phyloP scores from a whole-genome alignment of 2,888 invertebrate genomes.

The Pollenia amentaria region DNA sequence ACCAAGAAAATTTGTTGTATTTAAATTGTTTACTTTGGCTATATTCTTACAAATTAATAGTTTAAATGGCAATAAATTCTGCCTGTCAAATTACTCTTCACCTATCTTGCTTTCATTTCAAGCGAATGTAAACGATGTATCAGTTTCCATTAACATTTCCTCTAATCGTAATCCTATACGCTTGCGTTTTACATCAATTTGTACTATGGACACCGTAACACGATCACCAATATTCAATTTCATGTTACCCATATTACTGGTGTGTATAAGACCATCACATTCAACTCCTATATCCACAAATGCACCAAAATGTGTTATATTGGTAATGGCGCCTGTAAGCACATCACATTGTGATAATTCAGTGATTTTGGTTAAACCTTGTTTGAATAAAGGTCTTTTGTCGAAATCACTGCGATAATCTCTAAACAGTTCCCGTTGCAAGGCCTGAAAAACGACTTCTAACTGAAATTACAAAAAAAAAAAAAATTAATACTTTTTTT shows the following conservation, averaged over 20 bases:
- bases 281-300: conserved; percentile 95
- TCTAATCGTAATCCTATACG: conserved; percentile 86
- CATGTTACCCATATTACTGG: conserved; percentile 86
- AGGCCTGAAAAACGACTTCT: conserved; percentile 87
- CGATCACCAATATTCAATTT: conserved; percentile 88
- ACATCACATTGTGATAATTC: conserved; percentile 87
- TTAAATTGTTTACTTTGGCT: not conserved
- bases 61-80: not conserved
- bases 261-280: conserved; percentile 89
- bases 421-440: conserved; percentile 86
- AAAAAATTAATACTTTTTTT: not conserved
- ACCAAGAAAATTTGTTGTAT: not conserved
- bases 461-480: conserved; percentile 77
- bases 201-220: conserved; percentile 88
- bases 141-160: conserved; percentile 79
- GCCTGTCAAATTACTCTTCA: not conserved
- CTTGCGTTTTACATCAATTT: conserved; percentile 86
- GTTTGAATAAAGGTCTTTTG: conserved; percentile 90
- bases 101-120: conserved; percentile 17
- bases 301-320: conserved; percentile 95
- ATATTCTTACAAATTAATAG: no score
- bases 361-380: conserved; percentile 88
- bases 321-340: conserved; percentile 91
- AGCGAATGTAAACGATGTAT: conserved; percentile 79
- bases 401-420: conserved; percentile 90